Conservation (phyloP, 2,888 invertebrate species). For the Celastrina argiolus region DNA sequence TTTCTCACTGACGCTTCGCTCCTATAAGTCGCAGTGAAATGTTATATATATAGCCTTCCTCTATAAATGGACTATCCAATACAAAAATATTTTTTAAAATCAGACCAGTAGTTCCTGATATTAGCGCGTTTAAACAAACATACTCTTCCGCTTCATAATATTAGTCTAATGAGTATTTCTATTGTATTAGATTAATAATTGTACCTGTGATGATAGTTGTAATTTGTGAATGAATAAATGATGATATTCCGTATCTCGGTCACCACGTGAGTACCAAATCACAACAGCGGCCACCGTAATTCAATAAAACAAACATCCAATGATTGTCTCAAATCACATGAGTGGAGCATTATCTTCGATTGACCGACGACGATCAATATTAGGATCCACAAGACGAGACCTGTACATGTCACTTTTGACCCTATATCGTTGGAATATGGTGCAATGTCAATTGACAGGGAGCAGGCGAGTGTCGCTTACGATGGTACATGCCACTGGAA, state of each 20-base stretch:
- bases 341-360: conserved; percentile 73
- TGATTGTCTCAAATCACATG: conserved; percentile 73
- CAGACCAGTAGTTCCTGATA: no score
- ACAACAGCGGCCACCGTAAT: conserved; percentile 46
- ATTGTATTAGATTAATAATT: no score
- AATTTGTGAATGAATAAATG: no score
- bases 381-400: conserved; percentile 44
- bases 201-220: no score
- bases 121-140: no score
- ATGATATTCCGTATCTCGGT: not conserved
- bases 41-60: no score
- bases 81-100: no score
- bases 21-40: no score
- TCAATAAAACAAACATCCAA: conserved; percentile 62
- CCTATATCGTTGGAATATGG: conserved; percentile 37
- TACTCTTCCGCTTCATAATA: no score
- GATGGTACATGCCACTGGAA: conserved; percentile 54
- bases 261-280: conserved; percentile 24
- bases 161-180: no score
- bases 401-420: conserved; percentile 34
- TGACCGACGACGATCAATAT: conserved; percentile 60
- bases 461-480: conserved; percentile 48
- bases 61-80: no score
- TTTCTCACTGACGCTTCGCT: no score
- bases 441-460: conserved; percentile 37